Evolutionary conservation across 2,888 invertebrate species (phyloP), one percentile per base, ranked within the genome.

Genomic region (Calliopum simillimum): DNA sequence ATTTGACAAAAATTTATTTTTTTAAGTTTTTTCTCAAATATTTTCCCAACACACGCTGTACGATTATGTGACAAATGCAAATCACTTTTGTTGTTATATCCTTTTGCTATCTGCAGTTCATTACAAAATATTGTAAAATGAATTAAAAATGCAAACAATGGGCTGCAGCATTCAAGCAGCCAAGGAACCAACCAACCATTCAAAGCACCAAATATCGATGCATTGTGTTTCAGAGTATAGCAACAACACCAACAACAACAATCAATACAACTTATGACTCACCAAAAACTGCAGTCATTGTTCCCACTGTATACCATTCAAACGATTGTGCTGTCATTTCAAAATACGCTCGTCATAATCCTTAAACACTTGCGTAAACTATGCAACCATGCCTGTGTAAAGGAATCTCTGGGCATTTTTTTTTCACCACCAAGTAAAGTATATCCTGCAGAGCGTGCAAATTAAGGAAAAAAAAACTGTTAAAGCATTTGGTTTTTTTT

Each of bases 211-310:
- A 47, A 19, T 25, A 62, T 46, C 47, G 62, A 62, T 49, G 16
- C 63, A 49, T 47, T 25, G 33, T 33, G 8, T 33, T 63, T 63
- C 4, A 14, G 47, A 62, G 5, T 53, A 41, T 19, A 12, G 19
- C 53, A 51, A 25, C 47, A 43, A 41, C 16, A 55, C 5, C 53
- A 21, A 16, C 41, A 43, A 6, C 2, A 21, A 23, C 55, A 47
- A 66, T 56, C 44, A 46, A 46, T 46, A 14, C 66, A 66, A 66
- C 66, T 56, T 66, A 66, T 66, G 66, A 66, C 66, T 66, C 66
- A 66, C 33, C 56, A 47, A 56, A 13, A 25, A 23, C 21, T 6
- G 53, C 55, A 55, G 55, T 55, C 55, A 43, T 56, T 14, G 14
- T 23, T 1, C 21, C 14, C 23, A 21, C 21, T 13, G 21, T 21